phyloP scores from a whole-genome alignment of 2,888 invertebrate species.

The Amiota communis region DNA sequence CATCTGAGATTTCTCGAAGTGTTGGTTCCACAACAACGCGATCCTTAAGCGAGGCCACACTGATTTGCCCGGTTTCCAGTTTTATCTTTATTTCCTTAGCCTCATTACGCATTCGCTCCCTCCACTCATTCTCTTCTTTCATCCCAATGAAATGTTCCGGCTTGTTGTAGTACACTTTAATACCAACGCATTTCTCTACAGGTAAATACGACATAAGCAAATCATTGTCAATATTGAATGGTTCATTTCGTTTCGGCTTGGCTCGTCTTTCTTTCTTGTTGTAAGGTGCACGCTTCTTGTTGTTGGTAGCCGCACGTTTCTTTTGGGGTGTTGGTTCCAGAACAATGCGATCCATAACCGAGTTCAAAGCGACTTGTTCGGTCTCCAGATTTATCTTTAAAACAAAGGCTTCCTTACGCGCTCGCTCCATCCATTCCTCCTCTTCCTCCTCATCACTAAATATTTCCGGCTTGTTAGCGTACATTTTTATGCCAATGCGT shows the following conservation, averaged over 20 bases:
- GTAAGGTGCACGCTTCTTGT: too few relatives aligned
- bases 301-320: too few relatives aligned
- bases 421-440: slow-evolving; percentile 79
- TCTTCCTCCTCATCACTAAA: slow-evolving; percentile 78
- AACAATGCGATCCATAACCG: slow-evolving; percentile 77
- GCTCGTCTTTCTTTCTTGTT: too few relatives aligned
- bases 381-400: slow-evolving; percentile 78
- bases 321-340: slow-evolving; percentile 76
- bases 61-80: slow-evolving; percentile 77
- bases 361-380: slow-evolving; percentile 77
- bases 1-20: slow-evolving; percentile 61
- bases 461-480: slow-evolving; percentile 76
- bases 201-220: slow-evolving; percentile 79
- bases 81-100: slow-evolving; percentile 80
- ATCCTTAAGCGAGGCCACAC: slow-evolving; percentile 76
- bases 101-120: slow-evolving; percentile 78
- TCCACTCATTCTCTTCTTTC: slow-evolving; percentile 79
- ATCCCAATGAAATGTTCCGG: slow-evolving; percentile 77
- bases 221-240: slow-evolving; percentile 66
- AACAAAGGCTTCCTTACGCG: slow-evolving; percentile 77
- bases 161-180: slow-evolving; percentile 78
- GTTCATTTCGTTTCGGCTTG: too few relatives aligned
- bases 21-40: slow-evolving; percentile 77
- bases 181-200: slow-evolving; percentile 78
- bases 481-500: slow-evolving; percentile 80